Percentiles rank a stretch among this genome's conserved stretches.
Conservation (phyloP, 2,797 vertebrate genomes). For the Pangasius djambal region DNA sequence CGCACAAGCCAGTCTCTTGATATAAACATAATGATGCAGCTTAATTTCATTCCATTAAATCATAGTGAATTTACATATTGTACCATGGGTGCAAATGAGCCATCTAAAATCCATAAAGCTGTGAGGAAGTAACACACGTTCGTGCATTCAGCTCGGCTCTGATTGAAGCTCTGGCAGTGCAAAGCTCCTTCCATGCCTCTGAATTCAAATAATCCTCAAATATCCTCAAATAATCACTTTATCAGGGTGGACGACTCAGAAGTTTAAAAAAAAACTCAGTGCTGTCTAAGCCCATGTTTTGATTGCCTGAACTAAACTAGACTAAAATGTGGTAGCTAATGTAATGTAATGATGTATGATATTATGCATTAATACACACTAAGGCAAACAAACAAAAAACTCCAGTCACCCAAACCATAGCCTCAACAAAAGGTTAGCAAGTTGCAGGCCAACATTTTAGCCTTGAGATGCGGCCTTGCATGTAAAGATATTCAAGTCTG, state of each 20-base stretch:
- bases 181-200: constrained; percentile 43
- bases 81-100: constrained; percentile 64
- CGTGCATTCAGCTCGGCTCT: constrained; percentile 60
- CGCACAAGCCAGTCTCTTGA: constrained; percentile 55
- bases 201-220: constrained; percentile 65
- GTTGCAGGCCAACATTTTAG: too few relatives aligned
- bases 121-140: constrained; percentile 58
- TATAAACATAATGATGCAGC: constrained; percentile 62
- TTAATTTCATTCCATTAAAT: constrained; percentile 61
- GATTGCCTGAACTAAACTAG: not conserved
- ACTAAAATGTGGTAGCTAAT: not conserved
- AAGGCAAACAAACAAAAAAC: not conserved
- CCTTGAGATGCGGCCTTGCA: too few relatives aligned
- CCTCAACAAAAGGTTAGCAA: not conserved
- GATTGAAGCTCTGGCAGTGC: constrained; percentile 56
- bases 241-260: constrained; percentile 8
- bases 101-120: constrained; percentile 59
- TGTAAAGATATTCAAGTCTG: too few relatives aligned
- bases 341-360: not conserved
- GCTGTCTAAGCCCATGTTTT: not conserved
- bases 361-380: not conserved
- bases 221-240: constrained; percentile 52
- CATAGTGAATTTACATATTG: constrained; percentile 63
- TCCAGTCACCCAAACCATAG: not conserved
- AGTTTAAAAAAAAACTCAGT: not conserved